These are phyloP conservation scores for Penaeus japonicus DNA, from an alignment of 1,140 invertebrate genomes.

Conservation along the genomic window DNA sequence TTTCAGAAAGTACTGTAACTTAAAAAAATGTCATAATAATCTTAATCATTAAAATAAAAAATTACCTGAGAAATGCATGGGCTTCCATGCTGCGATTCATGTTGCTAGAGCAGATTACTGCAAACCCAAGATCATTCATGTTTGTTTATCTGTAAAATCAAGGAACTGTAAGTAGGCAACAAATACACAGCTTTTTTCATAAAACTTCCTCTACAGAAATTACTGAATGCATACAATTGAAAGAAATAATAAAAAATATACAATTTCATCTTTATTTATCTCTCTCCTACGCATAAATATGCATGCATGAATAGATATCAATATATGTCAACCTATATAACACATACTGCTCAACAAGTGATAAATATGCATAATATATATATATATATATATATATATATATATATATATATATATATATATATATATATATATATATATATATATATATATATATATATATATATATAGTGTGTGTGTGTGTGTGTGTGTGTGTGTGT, in stretches of 20 bases:
- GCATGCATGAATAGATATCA: neutral
- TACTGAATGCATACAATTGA: neutral
- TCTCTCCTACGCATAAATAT: neutral
- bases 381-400: too few relatives aligned
- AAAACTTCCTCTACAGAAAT: neutral
- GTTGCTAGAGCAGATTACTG: slow-evolving; percentile 98
- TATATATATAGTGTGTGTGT: too few relatives aligned
- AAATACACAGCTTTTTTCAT: neutral
- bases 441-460: too few relatives aligned
- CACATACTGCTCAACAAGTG: too few relatives aligned
- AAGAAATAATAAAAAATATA: neutral
- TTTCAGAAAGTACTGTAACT: too few relatives aligned
- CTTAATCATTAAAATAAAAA: too few relatives aligned
- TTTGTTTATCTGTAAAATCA: slow-evolving; percentile 6
- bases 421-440: too few relatives aligned
- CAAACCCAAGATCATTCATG: slow-evolving; percentile 69
- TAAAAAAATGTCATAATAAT: too few relatives aligned
- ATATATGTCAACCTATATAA: too few relatives aligned
- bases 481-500: too few relatives aligned
- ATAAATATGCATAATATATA: too few relatives aligned
- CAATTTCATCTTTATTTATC: neutral
- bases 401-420: too few relatives aligned
- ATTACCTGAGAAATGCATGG: slow-evolving; percentile 87
- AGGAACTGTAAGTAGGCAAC: neutral
- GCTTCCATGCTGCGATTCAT: slow-evolving; percentile 99